phyloP scores from a whole-genome alignment of 2,113 vertebrate genomes.

The Gallinago undulata region DNA sequence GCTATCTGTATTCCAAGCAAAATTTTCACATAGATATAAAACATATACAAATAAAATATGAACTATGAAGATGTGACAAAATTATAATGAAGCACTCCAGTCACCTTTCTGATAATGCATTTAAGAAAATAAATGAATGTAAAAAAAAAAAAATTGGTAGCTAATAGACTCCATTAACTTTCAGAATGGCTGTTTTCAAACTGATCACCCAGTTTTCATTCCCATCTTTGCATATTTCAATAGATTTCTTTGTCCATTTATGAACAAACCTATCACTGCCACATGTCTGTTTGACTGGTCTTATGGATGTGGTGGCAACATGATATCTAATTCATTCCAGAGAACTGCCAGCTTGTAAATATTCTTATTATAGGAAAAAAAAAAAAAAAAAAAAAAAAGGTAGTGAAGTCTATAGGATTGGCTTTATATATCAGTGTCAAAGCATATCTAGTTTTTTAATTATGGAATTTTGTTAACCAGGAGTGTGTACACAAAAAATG shows the following conservation, averaged over 20 bases:
- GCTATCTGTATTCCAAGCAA: not conserved
- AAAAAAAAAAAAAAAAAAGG: not conserved
- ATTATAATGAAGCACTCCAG: not conserved
- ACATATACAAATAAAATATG: not conserved
- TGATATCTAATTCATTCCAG: not conserved
- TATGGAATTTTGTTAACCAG: not conserved
- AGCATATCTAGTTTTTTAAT: not conserved
- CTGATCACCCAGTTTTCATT: not conserved
- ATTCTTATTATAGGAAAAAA: not conserved
- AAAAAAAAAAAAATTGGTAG: not conserved
- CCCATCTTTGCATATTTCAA: not conserved
- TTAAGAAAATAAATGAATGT: not conserved
- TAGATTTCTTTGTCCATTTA: not conserved
- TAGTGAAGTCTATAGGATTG: not conserved
- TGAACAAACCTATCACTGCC: not conserved
- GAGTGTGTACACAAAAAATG: not conserved
- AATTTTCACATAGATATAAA: not conserved
- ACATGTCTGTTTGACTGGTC: not conserved
- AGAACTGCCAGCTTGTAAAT: not conserved
- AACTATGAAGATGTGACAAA: not conserved
- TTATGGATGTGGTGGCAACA: not conserved
- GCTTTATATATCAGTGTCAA: not conserved
- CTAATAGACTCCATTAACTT: not conserved
- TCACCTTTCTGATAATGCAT: not conserved
- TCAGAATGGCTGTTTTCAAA: not conserved